These are phyloP conservation scores for Micropoecilia bifurca DNA, from an alignment of 2,797 vertebrate genomes.

Conservation along the genomic window DNA sequence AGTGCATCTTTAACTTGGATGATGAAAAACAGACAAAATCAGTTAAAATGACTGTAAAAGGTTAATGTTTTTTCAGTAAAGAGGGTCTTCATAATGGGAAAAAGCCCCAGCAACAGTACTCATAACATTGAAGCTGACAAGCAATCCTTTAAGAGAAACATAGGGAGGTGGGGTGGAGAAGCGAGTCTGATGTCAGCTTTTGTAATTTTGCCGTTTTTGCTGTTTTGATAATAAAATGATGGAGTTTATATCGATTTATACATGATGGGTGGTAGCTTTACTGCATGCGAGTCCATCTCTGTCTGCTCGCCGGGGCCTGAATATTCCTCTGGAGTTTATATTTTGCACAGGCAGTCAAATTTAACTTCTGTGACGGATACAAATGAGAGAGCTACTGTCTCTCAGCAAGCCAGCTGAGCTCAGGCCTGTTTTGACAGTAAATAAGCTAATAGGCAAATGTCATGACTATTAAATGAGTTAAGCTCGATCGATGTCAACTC, in stretches of 20 bases:
- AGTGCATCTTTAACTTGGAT: too few species aligned
- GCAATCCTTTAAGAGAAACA: neutral
- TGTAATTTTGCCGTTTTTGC: neutral
- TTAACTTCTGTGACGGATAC: slow-evolving; percentile 49
- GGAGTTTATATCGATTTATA: slow-evolving; percentile 5
- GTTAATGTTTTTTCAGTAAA: neutral
- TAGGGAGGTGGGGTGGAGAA: neutral
- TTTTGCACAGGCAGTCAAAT: slow-evolving; percentile 58
- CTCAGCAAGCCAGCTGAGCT: slow-evolving; percentile 48
- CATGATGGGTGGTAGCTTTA: slow-evolving; percentile 11
- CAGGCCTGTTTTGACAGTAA: slow-evolving; percentile 65
- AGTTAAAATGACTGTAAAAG: too few species aligned
- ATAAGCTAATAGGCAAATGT: slow-evolving; percentile 77
- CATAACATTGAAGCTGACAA: neutral
- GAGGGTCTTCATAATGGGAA: neutral
- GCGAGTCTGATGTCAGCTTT: neutral
- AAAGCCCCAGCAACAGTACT: neutral
- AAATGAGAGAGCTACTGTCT: slow-evolving; percentile 51
- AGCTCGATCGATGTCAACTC: slow-evolving; percentile 70
- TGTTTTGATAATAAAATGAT: neutral
- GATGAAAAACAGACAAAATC: too few species aligned
- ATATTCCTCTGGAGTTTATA: slow-evolving; percentile 37
- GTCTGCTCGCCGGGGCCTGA: slow-evolving; percentile 3
- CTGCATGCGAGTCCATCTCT: slow-evolving; percentile 1
- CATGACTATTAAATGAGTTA: slow-evolving; percentile 74